These are phyloP conservation scores for Harpalus rufipes DNA, from an alignment of 2,888 invertebrate genomes.

Conservation along the genomic window DNA sequence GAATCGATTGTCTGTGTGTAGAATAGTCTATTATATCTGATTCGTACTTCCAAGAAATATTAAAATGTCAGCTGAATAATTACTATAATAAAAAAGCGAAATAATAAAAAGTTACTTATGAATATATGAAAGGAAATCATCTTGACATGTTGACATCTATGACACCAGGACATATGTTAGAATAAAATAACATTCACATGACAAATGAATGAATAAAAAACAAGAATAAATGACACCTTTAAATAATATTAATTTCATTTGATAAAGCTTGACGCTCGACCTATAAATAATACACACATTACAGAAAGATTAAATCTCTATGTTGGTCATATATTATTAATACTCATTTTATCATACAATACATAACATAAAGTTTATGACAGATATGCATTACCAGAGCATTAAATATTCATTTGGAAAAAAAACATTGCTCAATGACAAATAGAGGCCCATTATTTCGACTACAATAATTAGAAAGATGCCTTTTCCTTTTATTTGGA, in stretches of 20 bases:
- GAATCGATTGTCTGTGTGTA: constrained; percentile 8
- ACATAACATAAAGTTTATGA: constrained; percentile 18
- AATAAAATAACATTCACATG: neutral
- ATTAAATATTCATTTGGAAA: constrained; percentile 6
- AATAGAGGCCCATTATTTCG: neutral
- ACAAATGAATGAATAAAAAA: neutral
- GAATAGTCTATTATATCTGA: neutral
- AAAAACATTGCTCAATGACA: neutral
- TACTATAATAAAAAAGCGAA: neutral
- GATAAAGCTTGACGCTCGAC: neutral
- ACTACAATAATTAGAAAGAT: neutral
- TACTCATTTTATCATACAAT: constrained; percentile 6
- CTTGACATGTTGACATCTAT: neutral
- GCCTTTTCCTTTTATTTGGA: neutral
- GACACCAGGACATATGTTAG: neutral
- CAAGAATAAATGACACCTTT: constrained; percentile 23
- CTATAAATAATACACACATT: neutral
- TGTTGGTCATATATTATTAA: neutral
- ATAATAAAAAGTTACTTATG: neutral
- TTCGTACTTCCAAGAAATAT: neutral
- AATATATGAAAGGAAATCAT: neutral
- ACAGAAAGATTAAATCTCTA: constrained; percentile 8
- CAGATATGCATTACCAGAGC: neutral
- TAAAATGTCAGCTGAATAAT: neutral
- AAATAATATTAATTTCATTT: constrained; percentile 14